A percentile compares a stretch with the other conserved stretches of the same genome.
Evolutionary conservation across 92 coral and sea anemone species (phyloP).

Genomic region (Epizoanthus scotinus): DNA sequence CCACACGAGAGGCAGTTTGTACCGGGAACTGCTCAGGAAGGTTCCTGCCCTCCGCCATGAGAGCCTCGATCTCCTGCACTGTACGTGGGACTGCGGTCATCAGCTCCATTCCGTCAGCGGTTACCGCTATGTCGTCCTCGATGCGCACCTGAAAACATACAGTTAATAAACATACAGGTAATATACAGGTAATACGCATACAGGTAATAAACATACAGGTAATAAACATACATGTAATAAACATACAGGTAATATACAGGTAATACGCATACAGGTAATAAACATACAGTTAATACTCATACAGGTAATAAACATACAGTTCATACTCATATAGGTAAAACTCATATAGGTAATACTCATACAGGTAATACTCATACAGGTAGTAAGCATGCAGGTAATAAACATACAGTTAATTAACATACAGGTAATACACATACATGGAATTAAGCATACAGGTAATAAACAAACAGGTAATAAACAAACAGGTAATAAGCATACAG

Average conservation of each 20-base stretch:
- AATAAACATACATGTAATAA: no score
- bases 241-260: no score
- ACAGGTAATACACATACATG: background rate
- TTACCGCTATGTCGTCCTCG: constrained; percentile 92
- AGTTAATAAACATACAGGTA: background rate
- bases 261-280: background rate
- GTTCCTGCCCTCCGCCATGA: constrained; percentile 79
- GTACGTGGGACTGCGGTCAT: constrained; percentile 99
- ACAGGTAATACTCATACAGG: background rate
- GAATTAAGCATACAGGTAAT: no score
- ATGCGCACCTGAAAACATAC: constrained; percentile 83
- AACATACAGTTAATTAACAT: no score
- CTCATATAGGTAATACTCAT: background rate
- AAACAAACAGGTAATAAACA: no score
- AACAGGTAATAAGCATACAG: no score
- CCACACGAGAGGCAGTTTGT: constrained; percentile 51
- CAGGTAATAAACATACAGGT: no score
- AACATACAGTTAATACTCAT: background rate
- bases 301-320: no score
- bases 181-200: background rate
- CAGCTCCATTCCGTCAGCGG: constrained; percentile 96
- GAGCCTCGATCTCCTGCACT: constrained; percentile 90
- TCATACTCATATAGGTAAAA: no score
- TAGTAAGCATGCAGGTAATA: no score
- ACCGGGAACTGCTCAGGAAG: constrained; percentile 69